phyloP scores from a whole-genome alignment of 2,888 invertebrate genomes.

The Hydroisotoma schaefferi region DNA sequence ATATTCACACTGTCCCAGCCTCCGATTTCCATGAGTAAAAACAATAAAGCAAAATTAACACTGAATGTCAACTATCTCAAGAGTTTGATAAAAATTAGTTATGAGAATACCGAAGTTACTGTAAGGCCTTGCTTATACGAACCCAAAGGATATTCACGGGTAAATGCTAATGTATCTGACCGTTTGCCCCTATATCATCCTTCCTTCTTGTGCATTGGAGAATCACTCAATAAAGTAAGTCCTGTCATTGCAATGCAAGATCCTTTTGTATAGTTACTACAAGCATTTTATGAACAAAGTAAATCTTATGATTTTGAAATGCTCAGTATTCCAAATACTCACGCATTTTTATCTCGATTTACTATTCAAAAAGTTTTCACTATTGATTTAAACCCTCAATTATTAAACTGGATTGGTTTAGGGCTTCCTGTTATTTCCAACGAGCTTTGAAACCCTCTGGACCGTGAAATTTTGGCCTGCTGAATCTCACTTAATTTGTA shows the following conservation, averaged over 20 bases:
- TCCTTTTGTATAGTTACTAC: too few relatives aligned
- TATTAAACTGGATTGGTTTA: conserved; percentile 1
- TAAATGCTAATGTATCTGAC: conserved; percentile 40
- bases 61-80: conserved; percentile 39
- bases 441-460: conserved; percentile 45
- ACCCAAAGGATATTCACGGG: conserved; percentile 35
- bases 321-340: too few relatives aligned
- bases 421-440: conserved; percentile 41
- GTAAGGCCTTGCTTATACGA: conserved; percentile 40
- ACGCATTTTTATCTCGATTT: too few relatives aligned
- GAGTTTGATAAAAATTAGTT: conserved; percentile 32
- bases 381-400: background rate
- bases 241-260: too few relatives aligned
- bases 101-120: conserved; percentile 41
- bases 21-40: conserved; percentile 14
- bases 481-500: conserved; percentile 40
- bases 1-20: conserved; percentile 38
- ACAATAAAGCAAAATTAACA: conserved; percentile 10
- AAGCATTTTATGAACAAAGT: too few relatives aligned
- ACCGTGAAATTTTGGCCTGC: conserved; percentile 44
- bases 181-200: conserved; percentile 41
- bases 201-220: conserved; percentile 38
- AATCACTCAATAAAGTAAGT: conserved; percentile 33
- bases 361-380: too few relatives aligned
- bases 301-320: too few relatives aligned